Evolutionary conservation across 2,888 invertebrate species (phyloP), one percentile per base, ranked within the genome.

Genomic region (Diploptera punctata): DNA sequence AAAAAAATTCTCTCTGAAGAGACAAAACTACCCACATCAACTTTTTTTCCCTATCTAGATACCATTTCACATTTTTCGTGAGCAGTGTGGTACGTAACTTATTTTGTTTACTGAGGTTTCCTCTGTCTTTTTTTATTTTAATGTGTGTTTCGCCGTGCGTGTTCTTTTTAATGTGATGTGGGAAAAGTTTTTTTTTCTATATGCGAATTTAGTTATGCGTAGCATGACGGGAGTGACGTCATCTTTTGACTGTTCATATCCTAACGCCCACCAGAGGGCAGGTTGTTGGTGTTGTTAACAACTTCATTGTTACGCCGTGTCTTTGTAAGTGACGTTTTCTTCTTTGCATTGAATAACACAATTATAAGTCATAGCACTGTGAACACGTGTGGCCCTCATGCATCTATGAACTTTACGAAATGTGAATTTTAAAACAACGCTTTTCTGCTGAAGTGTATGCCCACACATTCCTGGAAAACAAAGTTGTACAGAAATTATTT

Each of bases 101-200:
- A n/a, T 29, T 57, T 29, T 57, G 29, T 57, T 31, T 57, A 29
- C 57, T n/a, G 57, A 13, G 16, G 16, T 21, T 29, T 16, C 26
- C 31, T 31, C 57, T 57, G 16, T 29, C 54, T 16, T 24, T 24
- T 57, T 57, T n/a, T 13, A 4, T 21, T 57, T 57, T 57, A 57
- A 57, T 57, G 21, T 16, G n/a, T 57, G 26, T 16, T 57, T 29
- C 9, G n/a, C 29, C 31, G 57, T 57, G 57, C 24, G 5, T 24
- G 24, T 57, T 57, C 57, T 57, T 57, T 57, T 57, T 57, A 57
- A 57, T 57, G n/a, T 57, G n/a, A 29, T 29, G 57, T 57, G 57
- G 57, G 57, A 29, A 29, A 29, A 31, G 29, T 57, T 57, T 7
- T 26, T 57, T 54, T 57, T 31, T 29, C 18, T 29, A 1, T 57